Evolutionary conservation across 1,140 invertebrate species (phyloP).

Genomic region (Leguminivora glycinivorella): DNA sequence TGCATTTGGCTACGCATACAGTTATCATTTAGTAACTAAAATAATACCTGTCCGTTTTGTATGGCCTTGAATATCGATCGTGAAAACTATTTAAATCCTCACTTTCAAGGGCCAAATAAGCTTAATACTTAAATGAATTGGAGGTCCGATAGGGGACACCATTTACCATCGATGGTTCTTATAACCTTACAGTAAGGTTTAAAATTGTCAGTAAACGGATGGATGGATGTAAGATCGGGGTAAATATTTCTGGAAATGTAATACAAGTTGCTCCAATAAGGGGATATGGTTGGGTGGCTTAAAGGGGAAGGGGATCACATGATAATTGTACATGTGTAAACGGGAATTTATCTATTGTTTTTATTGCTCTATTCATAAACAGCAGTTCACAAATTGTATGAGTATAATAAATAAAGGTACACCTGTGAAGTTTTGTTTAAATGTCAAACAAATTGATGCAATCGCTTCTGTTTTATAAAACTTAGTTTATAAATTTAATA

Average conservation of each 20-base stretch:
- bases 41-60: not conserved
- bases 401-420: no score
- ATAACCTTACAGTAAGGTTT: not conserved
- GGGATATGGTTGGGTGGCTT: conserved; percentile 10
- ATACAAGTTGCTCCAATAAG: conserved; percentile 15
- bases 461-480: no score
- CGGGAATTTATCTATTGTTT: conserved; percentile 1
- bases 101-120: not conserved
- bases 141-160: not conserved
- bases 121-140: not conserved
- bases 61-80: not conserved
- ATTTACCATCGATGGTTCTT: not conserved
- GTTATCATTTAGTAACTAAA: not conserved
- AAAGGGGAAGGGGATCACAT: not conserved
- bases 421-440: no score
- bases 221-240: not conserved
- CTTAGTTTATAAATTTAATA: no score
- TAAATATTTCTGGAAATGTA: conserved; percentile 21
- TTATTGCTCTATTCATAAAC: not conserved
- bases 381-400: not conserved
- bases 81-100: not conserved
- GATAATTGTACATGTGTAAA: conserved; percentile 14
- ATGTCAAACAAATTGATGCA: no score
- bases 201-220: not conserved
- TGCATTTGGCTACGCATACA: no score